Percentiles rank a stretch among this genome's conserved stretches.
Conservation (phyloP, 2,113 vertebrate genomes). For the Panthera uncia region DNA sequence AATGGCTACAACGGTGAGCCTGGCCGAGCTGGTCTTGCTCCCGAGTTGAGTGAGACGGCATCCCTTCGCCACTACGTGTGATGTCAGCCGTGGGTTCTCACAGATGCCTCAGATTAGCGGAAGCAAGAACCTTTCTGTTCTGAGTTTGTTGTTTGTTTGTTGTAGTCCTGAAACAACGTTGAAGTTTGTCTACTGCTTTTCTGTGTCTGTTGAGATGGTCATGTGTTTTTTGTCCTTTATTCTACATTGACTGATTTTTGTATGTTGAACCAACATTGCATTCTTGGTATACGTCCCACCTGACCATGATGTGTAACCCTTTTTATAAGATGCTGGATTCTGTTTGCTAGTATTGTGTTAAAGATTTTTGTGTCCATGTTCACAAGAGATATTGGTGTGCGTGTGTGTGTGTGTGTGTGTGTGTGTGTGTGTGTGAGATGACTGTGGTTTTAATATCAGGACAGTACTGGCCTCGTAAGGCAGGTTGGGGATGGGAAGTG, state of each 20-base stretch:
- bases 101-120: neutral
- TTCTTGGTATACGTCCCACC: neutral
- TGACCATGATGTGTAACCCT: neutral
- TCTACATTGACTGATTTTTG: neutral
- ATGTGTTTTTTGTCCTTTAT: neutral
- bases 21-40: neutral
- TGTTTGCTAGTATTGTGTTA: neutral
- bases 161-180: neutral
- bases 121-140: neutral
- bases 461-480: neutral
- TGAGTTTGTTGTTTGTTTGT: neutral
- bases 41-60: neutral
- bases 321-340: neutral
- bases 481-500: neutral
- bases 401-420: too few relatives aligned
- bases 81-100: neutral
- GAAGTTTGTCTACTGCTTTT: neutral
- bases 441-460: neutral
- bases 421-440: neutral
- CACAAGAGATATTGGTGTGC: neutral
- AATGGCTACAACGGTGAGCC: neutral
- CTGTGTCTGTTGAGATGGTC: neutral
- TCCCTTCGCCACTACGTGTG: fast-evolving
- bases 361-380: neutral
- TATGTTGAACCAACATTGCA: neutral